These are phyloP conservation scores for Heterodera carotae DNA, from an alignment of 1,140 invertebrate genomes.

Conservation along the genomic window DNA sequence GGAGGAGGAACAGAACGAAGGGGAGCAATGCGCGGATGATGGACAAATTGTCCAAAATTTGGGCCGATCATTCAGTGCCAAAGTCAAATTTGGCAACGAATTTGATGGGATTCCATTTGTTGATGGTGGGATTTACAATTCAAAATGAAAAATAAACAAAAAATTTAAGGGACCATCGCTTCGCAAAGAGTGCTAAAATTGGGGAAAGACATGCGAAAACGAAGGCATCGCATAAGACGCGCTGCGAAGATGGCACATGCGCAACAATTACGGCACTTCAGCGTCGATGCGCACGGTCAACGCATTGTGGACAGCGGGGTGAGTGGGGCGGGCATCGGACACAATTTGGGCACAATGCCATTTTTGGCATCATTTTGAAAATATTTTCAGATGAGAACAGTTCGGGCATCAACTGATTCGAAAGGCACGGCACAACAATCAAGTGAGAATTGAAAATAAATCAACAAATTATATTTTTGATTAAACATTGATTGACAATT, in stretches of 20 bases:
- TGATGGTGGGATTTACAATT: slow-evolving; percentile 6
- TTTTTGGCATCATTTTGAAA: too few relatives aligned
- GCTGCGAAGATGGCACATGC: slow-evolving; percentile 9
- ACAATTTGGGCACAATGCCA: too few relatives aligned
- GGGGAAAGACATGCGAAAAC: background rate
- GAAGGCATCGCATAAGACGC: background rate
- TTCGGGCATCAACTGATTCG: slow-evolving; percentile 2
- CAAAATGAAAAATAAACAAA: background rate
- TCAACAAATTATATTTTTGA: too few relatives aligned
- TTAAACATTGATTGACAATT: too few relatives aligned
- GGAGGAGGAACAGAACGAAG: slow-evolving; percentile 1
- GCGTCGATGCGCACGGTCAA: slow-evolving; percentile 41
- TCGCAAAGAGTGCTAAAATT: background rate
- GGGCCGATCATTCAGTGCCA: background rate
- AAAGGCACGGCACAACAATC: background rate
- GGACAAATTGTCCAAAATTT: slow-evolving; percentile 11
- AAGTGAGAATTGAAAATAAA: too few relatives aligned
- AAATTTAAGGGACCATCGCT: background rate
- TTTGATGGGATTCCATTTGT: background rate
- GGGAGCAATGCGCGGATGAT: background rate
- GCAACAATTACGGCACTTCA: slow-evolving; percentile 46
- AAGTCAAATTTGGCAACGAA: background rate
- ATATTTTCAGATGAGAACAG: slow-evolving; percentile 2
- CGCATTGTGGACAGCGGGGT: slow-evolving; percentile 45
- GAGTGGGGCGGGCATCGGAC: background rate